Evolutionary conservation across 1,140 invertebrate genomes (phyloP).

Genomic region (Carposina sasakii): DNA sequence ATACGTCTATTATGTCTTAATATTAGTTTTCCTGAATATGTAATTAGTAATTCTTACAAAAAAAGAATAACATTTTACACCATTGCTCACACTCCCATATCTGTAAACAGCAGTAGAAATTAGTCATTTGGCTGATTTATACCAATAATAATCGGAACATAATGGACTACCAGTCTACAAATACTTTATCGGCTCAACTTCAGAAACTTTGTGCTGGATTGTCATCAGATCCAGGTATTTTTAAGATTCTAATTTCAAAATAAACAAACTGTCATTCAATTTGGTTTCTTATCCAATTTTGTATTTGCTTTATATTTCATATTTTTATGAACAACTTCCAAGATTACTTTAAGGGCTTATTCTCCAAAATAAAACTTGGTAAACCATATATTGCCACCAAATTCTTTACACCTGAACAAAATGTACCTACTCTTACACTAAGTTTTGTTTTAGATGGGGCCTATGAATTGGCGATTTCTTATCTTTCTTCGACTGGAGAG

Average conservation of each 20-base stretch:
- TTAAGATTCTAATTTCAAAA: constrained; percentile 33
- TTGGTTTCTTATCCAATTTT: constrained; percentile 9
- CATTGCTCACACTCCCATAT: too few species aligned
- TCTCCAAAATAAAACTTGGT: constrained; percentile 29
- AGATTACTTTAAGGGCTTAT: constrained; percentile 40
- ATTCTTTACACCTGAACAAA: neutral
- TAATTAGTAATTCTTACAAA: too few species aligned
- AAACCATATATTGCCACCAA: neutral
- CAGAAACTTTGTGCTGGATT: constrained; percentile 55
- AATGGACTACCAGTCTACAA: constrained; percentile 35
- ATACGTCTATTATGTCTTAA: too few species aligned
- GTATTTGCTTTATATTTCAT: constrained; percentile 11
- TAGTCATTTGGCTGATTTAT: too few species aligned
- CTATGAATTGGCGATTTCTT: constrained; percentile 65
- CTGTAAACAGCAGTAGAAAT: too few species aligned
- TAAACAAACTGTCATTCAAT: constrained; percentile 13
- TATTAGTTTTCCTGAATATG: too few species aligned
- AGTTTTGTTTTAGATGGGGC: constrained; percentile 48
- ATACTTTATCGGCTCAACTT: constrained; percentile 44
- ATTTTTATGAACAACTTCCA: constrained; percentile 43
- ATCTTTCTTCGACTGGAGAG: constrained; percentile 50
- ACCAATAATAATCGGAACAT: too few species aligned
- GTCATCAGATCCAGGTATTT: constrained; percentile 60
- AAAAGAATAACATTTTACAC: too few species aligned
- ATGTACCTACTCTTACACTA: neutral